Evolutionary conservation across 1,140 invertebrate genomes (phyloP).

Genomic region (Atta colombica): DNA sequence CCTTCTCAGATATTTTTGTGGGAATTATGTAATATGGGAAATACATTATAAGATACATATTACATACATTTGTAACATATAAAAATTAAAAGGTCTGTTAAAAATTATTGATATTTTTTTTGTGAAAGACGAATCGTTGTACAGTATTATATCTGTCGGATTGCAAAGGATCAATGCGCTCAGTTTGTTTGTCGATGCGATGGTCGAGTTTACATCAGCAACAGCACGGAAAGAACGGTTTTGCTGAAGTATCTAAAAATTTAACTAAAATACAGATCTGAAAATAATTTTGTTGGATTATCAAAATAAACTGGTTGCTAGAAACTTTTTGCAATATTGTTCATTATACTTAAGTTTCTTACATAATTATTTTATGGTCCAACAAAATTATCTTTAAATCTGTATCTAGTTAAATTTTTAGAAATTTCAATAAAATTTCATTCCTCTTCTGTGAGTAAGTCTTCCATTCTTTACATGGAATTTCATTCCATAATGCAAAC

Average conservation of each 20-base stretch:
- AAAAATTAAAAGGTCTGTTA: neutral
- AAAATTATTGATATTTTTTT: neutral
- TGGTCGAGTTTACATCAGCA: constrained; percentile 29
- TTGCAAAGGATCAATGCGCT: constrained; percentile 27
- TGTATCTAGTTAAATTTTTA: no score
- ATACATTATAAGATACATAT: neutral
- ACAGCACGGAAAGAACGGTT: neutral
- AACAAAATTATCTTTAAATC: no score
- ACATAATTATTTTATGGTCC: no score
- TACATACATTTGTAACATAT: neutral
- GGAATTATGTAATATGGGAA: neutral
- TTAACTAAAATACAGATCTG: no score
- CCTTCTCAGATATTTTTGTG: neutral
- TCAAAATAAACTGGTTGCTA: no score
- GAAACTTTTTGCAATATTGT: no score
- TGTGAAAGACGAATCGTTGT: neutral
- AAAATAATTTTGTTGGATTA: no score
- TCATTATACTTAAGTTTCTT: no score
- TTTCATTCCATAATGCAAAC: neutral
- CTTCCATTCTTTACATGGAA: neutral
- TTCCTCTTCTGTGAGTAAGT: no score
- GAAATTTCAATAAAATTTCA: no score
- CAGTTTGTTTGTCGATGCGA: neutral
- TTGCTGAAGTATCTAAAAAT: no score
- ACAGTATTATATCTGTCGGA: neutral